A percentile compares a stretch with the other conserved stretches of the same genome.
phyloP scores from a whole-genome alignment of 2,113 vertebrate species.

The Caloenas nicobarica region DNA sequence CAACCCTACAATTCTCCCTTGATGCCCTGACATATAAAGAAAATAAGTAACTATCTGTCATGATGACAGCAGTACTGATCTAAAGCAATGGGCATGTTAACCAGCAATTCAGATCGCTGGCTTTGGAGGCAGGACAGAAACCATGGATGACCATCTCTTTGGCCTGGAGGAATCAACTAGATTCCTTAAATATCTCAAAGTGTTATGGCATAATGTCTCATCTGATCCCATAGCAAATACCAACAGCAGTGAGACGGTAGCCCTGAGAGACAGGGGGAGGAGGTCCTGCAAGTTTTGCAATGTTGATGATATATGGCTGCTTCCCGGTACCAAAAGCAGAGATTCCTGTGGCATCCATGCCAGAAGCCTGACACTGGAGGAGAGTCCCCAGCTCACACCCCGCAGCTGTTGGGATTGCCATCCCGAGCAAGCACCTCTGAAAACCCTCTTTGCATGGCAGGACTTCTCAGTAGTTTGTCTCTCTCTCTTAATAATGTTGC shows the following conservation, averaged over 20 bases:
- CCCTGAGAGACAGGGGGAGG: neutral
- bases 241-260: neutral
- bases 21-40: neutral
- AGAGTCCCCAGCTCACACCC: neutral
- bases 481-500: neutral
- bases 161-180: neutral
- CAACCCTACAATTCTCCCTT: neutral
- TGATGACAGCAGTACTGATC: neutral
- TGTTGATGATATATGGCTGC: neutral
- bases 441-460: neutral
- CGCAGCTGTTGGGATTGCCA: neutral
- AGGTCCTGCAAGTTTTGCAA: neutral
- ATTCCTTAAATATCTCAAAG: neutral
- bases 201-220: neutral
- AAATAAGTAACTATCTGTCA: neutral
- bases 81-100: neutral
- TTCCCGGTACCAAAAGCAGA: neutral
- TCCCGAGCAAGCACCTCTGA: neutral
- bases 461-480: neutral
- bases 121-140: neutral
- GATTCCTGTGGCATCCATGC: fast-evolving
- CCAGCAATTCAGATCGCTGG: neutral
- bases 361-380: neutral
- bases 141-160: neutral
- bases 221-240: neutral